Percentiles rank a stretch among this genome's conserved stretches.
These are phyloP conservation scores for Coboldia fuscipes DNA, from an alignment of 1,140 invertebrate genomes.

Conservation along the genomic window DNA sequence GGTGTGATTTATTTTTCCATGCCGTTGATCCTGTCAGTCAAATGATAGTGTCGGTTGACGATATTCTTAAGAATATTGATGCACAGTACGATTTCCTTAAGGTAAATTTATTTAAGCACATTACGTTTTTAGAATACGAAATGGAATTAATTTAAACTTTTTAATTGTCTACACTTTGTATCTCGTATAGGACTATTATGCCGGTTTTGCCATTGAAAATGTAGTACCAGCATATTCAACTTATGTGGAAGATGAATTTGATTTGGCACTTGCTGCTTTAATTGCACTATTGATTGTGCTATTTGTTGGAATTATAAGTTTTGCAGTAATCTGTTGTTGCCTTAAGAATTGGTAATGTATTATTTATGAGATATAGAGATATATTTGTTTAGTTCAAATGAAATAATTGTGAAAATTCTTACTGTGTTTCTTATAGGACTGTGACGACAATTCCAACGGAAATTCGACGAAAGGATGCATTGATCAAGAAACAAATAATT, in stretches of 20 bases:
- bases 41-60: slow-evolving; percentile 52
- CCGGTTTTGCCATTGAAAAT: slow-evolving; percentile 61
- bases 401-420: neutral
- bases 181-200: slow-evolving; percentile 16
- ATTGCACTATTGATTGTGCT: slow-evolving; percentile 70
- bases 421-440: slow-evolving; percentile 3
- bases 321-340: slow-evolving; percentile 73
- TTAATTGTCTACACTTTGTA: neutral
- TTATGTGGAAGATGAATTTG: slow-evolving; percentile 46
- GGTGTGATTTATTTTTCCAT: slow-evolving; percentile 75
- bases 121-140: no score
- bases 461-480: slow-evolving; percentile 36
- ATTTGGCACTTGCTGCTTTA: slow-evolving; percentile 62
- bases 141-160: no score
- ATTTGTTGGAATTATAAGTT: slow-evolving; percentile 67
- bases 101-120: no score
- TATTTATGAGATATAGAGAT: no score
- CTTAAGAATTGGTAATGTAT: slow-evolving; percentile 52
- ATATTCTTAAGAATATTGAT: slow-evolving; percentile 66
- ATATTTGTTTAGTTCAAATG: neutral
- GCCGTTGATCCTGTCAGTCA: slow-evolving; percentile 54
- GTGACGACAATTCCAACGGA: slow-evolving; percentile 36
- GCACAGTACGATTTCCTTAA: slow-evolving; percentile 66
- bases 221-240: slow-evolving; percentile 42
- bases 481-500: slow-evolving; percentile 63